phyloP scores from a whole-genome alignment of 2,888 invertebrate species.

The Dryobotodes eremita region DNA sequence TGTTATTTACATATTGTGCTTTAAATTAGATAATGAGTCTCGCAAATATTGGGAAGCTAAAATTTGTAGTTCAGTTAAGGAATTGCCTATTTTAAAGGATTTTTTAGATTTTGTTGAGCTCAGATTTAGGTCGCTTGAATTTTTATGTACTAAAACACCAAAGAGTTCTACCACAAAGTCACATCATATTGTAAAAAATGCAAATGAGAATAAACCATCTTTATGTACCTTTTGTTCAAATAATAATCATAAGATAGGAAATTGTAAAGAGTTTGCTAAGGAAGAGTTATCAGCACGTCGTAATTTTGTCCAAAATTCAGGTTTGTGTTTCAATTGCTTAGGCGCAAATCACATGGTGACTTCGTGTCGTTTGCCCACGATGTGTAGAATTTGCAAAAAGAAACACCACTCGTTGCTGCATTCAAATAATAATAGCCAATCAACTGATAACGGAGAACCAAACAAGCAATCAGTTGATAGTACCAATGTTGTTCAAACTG shows the following conservation, averaged over 20 bases:
- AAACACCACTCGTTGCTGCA: slow-evolving; percentile 10
- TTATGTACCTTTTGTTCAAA: neutral
- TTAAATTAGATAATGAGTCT: no score
- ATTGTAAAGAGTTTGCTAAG: neutral
- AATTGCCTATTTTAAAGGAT: neutral
- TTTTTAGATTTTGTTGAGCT: neutral
- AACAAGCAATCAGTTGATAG: slow-evolving; percentile 6
- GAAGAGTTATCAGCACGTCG: no score
- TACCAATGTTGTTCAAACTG: slow-evolving; percentile 1
- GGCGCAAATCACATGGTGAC: slow-evolving; percentile 3
- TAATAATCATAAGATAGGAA: slow-evolving; percentile 4
- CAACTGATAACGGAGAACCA: neutral
- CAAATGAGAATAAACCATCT: no score
- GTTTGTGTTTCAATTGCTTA: slow-evolving; percentile 15
- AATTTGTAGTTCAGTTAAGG: no score
- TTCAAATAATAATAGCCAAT: neutral
- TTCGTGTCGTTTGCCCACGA: slow-evolving; percentile 14
- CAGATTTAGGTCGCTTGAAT: neutral
- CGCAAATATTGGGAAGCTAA: no score
- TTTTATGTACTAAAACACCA: neutral
- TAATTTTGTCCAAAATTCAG: slow-evolving; percentile 5
- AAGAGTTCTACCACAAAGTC: neutral
- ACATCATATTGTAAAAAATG: no score
- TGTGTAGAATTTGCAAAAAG: slow-evolving; percentile 3
- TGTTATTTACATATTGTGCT: no score